phyloP scores from a whole-genome alignment of 2,888 invertebrate genomes.

The Acleris holmiana region DNA sequence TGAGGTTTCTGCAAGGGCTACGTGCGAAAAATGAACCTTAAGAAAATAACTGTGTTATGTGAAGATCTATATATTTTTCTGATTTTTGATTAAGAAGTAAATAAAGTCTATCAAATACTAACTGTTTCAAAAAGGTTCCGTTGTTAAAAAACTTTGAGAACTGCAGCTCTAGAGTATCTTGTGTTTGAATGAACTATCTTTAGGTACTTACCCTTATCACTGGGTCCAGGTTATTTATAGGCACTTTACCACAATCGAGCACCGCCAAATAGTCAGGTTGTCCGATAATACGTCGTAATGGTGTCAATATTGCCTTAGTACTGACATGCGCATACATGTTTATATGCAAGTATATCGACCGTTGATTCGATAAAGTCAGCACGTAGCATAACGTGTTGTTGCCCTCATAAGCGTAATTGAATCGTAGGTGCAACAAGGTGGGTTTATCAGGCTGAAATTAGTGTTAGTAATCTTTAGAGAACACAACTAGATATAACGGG shows the following conservation, averaged over 20 bases:
- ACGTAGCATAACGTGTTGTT: constrained; percentile 65
- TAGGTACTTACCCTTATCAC: constrained; percentile 67
- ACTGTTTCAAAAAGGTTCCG: too few species aligned
- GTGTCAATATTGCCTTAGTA: constrained; percentile 61
- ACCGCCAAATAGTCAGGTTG: constrained; percentile 59
- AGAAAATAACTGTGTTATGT: too few species aligned
- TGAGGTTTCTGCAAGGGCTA: too few species aligned
- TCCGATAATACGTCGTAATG: constrained; percentile 59
- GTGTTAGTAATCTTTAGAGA: neutral
- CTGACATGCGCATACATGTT: constrained; percentile 60
- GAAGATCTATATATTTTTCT: too few species aligned
- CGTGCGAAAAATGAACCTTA: too few species aligned
- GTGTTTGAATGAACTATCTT: neutral
- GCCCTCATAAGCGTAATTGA: constrained; percentile 63
- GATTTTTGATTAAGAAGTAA: too few species aligned
- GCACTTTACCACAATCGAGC: constrained; percentile 74
- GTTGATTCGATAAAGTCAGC: constrained; percentile 69
- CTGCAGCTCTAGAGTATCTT: too few species aligned
- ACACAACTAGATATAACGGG: too few species aligned
- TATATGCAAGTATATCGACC: constrained; percentile 60
- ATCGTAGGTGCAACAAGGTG: constrained; percentile 57
- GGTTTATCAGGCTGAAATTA: constrained; percentile 63
- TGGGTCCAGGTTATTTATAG: constrained; percentile 78
- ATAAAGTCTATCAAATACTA: too few species aligned
- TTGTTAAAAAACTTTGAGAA: too few species aligned